phyloP scores from a whole-genome alignment of 2,888 invertebrate species.

The Cephus pulcher region DNA sequence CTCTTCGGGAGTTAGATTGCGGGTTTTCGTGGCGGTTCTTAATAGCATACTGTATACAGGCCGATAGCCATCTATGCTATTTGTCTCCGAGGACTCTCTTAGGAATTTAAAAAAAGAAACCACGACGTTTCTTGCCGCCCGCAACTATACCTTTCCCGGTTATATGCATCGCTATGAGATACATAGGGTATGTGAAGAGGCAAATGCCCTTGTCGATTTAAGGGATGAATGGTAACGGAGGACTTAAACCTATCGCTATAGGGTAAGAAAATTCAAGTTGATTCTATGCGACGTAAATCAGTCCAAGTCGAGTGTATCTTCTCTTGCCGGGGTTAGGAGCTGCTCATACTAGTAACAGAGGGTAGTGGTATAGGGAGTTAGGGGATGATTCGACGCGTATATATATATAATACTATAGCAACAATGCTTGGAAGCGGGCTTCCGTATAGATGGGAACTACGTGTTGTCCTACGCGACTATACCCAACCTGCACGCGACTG shows the following conservation, averaged over 20 bases:
- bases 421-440: not conserved
- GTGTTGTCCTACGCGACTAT: constrained; percentile 56
- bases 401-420: not conserved
- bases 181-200: not conserved
- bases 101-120: constrained; percentile 47
- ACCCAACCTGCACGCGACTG: constrained; percentile 51
- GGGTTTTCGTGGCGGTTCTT: constrained; percentile 56
- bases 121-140: not conserved
- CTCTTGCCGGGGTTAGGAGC: constrained; percentile 35
- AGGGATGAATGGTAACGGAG: not conserved
- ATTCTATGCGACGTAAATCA: not conserved
- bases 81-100: constrained; percentile 38
- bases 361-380: not conserved
- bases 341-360: constrained; percentile 36
- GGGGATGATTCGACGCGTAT: not conserved
- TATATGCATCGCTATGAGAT: not conserved
- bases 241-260: not conserved
- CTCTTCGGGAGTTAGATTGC: constrained; percentile 54
- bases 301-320: constrained; percentile 36
- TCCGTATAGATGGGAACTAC: constrained; percentile 56
- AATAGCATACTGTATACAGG: constrained; percentile 52
- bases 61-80: constrained; percentile 51
- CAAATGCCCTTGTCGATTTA: not conserved
- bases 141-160: not conserved
- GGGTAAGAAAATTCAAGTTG: not conserved